Evolutionary conservation across 2,113 vertebrate genomes (phyloP), one percentile per base, ranked within the genome.

Genomic region (Brienomyrus brachyistius): DNA sequence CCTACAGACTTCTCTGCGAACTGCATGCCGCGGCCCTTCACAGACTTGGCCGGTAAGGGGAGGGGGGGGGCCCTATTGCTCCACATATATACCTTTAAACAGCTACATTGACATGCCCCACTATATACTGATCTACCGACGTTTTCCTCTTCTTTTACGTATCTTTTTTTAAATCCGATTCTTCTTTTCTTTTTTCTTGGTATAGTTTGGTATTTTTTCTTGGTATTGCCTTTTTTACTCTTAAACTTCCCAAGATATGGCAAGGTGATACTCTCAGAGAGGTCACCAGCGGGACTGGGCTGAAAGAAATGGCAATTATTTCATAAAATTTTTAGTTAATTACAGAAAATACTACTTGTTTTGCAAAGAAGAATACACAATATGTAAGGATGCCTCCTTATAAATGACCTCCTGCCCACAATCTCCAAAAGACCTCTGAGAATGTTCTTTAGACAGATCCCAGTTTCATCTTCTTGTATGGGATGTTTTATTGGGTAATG

Each of bases 11-110:
- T 62, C 90, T 70, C 90, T 85, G 54, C 1, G 62, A 87, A 52
- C 89, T 93, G 92, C 93, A 95, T 94, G 94, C 88, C 66, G 84
- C 91, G 77, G 31, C 89, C 62, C 90, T 80, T 90, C 45, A 91
- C 89, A 89, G 88, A 88, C 85, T 83, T 59, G 47, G 91, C 90
- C 62, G 89, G 91, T 88, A 5, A 90, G 2, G 83, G 54, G 87
- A 89, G 74, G 88, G 90, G 88, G 88, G 88, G 87, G 31, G 31
- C 31, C 66, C 91, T 89, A 86, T 91, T 88, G 89, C 89, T 50
- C 48, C 89, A 43, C 35, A 43, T 9, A 31, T 48, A 51, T 59
- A 56, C 54, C 89, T 90, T 66, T 87, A 52, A 90, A 70, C 90
- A 88, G 45, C 89, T 89, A 85, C 21, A 88, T 88, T 90, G 27